Percentiles rank a stretch among this genome's conserved stretches.
Conservation (phyloP, 1,140 invertebrate genomes). For the Yoshiicerus persimilis region DNA sequence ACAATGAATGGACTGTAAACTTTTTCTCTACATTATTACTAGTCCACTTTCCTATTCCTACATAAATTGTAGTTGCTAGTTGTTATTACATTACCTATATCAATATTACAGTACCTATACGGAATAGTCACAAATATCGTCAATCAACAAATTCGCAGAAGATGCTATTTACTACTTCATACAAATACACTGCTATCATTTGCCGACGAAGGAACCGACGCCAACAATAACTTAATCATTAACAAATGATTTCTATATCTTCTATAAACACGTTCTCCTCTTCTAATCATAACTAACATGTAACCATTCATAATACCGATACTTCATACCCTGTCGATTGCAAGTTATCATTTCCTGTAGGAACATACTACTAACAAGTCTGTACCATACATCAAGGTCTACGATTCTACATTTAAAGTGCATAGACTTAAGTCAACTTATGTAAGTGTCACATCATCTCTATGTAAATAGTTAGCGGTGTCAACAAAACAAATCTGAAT, state of each 20-base stretch:
- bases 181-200: background rate
- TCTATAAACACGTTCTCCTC: background rate
- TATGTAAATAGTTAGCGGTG: background rate
- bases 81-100: background rate
- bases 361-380: background rate
- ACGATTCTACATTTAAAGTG: background rate
- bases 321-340: background rate
- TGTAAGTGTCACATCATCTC: background rate
- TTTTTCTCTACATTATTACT: background rate
- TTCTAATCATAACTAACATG: background rate
- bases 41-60: background rate
- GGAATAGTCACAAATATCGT: background rate
- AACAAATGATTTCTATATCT: background rate
- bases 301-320: background rate
- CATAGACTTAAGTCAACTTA: background rate
- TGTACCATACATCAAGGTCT: background rate
- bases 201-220: background rate
- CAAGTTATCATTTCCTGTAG: background rate
- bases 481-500: background rate
- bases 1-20: background rate
- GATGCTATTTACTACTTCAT: background rate
- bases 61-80: background rate
- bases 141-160: background rate
- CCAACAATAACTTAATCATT: background rate
- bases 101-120: background rate